Evolutionary conservation across 2,888 invertebrate species (phyloP).

Genomic region (Agonum fuliginosum): DNA sequence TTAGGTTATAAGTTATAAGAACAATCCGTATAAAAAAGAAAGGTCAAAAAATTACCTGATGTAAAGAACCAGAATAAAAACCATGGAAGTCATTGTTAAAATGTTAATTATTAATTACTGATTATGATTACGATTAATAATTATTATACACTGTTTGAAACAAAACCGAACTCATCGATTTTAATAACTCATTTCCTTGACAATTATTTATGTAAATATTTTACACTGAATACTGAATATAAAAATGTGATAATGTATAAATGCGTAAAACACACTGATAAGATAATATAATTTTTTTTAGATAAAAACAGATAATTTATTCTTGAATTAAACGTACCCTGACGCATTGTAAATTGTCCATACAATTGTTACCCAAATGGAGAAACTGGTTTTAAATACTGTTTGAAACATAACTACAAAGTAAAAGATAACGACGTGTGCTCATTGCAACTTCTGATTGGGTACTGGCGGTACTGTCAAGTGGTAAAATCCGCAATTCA

Average conservation of each 20-base stretch:
- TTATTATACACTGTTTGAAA: not conserved
- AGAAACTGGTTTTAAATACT: constrained; percentile 26
- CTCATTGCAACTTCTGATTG: not conserved
- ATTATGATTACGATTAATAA: no score
- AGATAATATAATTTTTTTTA: constrained; percentile 32
- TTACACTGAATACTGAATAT: not conserved
- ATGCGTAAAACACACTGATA: constrained; percentile 23
- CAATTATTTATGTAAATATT: constrained; percentile 27
- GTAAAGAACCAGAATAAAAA: not conserved
- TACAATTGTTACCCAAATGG: constrained; percentile 45
- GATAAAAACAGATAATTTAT: constrained; percentile 33
- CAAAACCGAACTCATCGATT: constrained; percentile 5
- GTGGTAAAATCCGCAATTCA: constrained; percentile 3
- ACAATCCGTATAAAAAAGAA: no score
- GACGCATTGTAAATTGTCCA: constrained; percentile 42
- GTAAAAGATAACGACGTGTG: not conserved
- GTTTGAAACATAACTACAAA: not conserved
- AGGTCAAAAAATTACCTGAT: not conserved
- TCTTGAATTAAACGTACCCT: constrained; percentile 28
- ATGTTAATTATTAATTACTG: no score
- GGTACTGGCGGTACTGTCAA: no score
- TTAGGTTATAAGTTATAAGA: no score
- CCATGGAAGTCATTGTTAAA: not conserved
- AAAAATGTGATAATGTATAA: constrained; percentile 18
- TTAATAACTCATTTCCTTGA: constrained; percentile 13